These are phyloP conservation scores for Papilio aristodemus DNA, from an alignment of 1,140 invertebrate species.

Conservation along the genomic window DNA sequence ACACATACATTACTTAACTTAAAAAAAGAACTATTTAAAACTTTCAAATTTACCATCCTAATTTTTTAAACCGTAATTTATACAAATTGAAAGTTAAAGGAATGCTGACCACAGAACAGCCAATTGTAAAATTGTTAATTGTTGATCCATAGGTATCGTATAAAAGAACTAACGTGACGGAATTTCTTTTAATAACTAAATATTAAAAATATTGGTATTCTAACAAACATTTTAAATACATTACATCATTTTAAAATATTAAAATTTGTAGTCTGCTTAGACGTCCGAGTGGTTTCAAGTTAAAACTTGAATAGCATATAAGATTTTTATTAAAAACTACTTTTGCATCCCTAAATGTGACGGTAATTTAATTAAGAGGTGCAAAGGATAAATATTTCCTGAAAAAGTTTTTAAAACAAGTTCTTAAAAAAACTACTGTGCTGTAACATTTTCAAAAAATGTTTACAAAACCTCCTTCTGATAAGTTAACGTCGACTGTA, in stretches of 20 bases:
- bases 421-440: background rate
- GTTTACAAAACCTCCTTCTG: background rate
- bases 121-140: too few relatives aligned
- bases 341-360: background rate
- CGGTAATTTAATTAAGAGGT: slow-evolving; percentile 4
- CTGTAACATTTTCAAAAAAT: background rate
- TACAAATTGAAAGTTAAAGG: too few relatives aligned
- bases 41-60: background rate
- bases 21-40: background rate
- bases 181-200: too few relatives aligned
- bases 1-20: background rate
- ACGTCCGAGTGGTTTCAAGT: background rate
- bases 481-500: too few relatives aligned
- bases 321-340: background rate
- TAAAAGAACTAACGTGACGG: too few relatives aligned
- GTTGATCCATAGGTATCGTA: too few relatives aligned
- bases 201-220: too few relatives aligned
- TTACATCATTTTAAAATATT: too few relatives aligned
- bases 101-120: too few relatives aligned
- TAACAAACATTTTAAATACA: too few relatives aligned
- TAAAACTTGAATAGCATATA: slow-evolving; percentile 1
- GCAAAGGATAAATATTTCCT: background rate
- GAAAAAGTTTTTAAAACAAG: background rate
- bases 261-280: background rate
- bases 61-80: too few relatives aligned